phyloP scores from a whole-genome alignment of 1,140 invertebrate species.

The Aricia agestis region DNA sequence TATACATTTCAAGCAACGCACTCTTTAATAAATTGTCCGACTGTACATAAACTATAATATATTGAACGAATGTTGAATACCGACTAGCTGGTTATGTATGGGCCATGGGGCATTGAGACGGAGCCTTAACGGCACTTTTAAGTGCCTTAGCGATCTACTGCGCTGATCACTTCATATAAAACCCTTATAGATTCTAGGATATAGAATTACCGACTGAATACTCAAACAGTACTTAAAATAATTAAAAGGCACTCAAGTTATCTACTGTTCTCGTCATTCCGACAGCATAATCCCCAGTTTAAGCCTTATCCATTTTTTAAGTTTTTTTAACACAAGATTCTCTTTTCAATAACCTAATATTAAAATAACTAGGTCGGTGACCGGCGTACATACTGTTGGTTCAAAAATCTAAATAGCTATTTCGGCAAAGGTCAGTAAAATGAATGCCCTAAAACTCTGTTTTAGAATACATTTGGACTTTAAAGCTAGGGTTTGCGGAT shows the following conservation, averaged over 20 bases:
- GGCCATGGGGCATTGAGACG: conserved; percentile 48
- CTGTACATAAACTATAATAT: conserved; percentile 45
- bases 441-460: background rate
- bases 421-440: too few relatives aligned
- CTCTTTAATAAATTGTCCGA: too few relatives aligned
- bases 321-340: too few relatives aligned
- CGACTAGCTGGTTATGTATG: conserved; percentile 62
- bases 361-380: too few relatives aligned
- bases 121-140: conserved; percentile 70
- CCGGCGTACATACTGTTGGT: too few relatives aligned
- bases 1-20: too few relatives aligned
- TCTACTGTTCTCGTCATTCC: too few relatives aligned
- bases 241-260: too few relatives aligned
- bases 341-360: too few relatives aligned
- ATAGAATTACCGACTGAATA: background rate
- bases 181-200: background rate
- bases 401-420: too few relatives aligned
- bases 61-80: conserved; percentile 63
- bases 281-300: too few relatives aligned
- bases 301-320: too few relatives aligned
- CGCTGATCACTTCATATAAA: conserved; percentile 36
- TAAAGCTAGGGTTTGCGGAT: background rate
- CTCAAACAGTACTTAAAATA: background rate
- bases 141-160: conserved; percentile 55
- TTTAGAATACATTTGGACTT: conserved; percentile 3